A percentile compares a stretch with the other conserved stretches of the same genome.
Conservation (phyloP, 2,888 invertebrate genomes). For the Tortricodes alternella region DNA sequence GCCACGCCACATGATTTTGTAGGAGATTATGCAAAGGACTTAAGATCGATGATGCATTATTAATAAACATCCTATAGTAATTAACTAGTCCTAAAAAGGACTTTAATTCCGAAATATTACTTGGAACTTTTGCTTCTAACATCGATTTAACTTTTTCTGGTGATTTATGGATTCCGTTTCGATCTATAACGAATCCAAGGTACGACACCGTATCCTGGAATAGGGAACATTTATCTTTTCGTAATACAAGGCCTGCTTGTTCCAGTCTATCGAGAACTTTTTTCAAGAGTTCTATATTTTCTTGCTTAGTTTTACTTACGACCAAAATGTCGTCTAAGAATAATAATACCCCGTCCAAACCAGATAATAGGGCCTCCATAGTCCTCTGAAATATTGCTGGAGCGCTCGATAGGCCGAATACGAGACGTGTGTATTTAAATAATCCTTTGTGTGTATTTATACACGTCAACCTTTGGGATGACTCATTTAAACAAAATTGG, state of each 20-base stretch:
- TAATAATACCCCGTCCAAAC: neutral
- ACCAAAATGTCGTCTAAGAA: too few species aligned
- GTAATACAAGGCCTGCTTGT: neutral
- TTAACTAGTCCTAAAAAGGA: neutral
- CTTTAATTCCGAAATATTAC: neutral
- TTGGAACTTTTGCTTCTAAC: neutral
- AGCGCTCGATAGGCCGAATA: neutral
- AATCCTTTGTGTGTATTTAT: neutral
- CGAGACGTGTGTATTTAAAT: neutral
- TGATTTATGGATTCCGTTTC: neutral
- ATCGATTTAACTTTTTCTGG: neutral
- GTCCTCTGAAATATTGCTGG: neutral
- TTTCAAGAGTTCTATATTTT: too few species aligned
- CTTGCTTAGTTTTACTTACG: too few species aligned
- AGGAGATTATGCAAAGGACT: neutral
- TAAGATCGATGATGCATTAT: neutral
- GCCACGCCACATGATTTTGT: too few species aligned
- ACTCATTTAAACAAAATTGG: neutral
- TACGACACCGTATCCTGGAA: neutral
- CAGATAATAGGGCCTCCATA: neutral
- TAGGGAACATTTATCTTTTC: neutral
- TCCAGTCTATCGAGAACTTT: too few species aligned
- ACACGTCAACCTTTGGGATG: neutral
- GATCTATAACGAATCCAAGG: neutral
- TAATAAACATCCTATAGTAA: slow-evolving; percentile 1